These are phyloP conservation scores for Gastracanthus pulcherrimus DNA, from an alignment of 2,888 invertebrate genomes.

Conservation along the genomic window DNA sequence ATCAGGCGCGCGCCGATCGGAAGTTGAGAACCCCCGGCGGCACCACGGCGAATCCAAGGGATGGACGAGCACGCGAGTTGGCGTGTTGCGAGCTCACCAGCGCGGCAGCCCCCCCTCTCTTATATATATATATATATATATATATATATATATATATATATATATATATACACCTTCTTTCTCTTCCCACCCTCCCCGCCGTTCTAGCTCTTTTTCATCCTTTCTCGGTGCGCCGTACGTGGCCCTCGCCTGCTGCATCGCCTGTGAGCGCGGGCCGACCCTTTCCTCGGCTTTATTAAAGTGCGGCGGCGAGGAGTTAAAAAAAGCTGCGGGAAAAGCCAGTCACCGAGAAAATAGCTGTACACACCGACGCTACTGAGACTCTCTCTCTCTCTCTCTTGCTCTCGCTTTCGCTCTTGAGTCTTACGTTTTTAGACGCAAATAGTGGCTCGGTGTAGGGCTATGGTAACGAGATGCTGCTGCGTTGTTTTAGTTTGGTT, in stretches of 20 bases:
- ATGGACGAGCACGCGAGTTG: slow-evolving; percentile 74
- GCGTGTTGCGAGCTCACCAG: slow-evolving; percentile 70
- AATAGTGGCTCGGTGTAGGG: neutral
- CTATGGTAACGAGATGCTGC: no score
- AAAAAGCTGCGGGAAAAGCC: slow-evolving; percentile 39
- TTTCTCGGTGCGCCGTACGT: neutral
- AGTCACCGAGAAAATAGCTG: slow-evolving; percentile 45
- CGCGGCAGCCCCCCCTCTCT: no score
- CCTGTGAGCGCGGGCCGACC: no score
- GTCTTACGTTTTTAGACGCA: slow-evolving; percentile 19
- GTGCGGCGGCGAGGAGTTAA: slow-evolving; percentile 21
- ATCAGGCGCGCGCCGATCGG: slow-evolving; percentile 47
- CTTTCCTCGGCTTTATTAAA: slow-evolving; percentile 58
- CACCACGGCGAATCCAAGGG: slow-evolving; percentile 67
- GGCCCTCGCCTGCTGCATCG: no score
- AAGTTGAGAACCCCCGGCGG: slow-evolving; percentile 71
- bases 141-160: no score
- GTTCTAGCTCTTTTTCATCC: neutral
- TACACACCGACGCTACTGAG: neutral
- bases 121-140: no score
- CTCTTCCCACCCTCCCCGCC: slow-evolving; percentile 29
- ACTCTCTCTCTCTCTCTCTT: neutral
- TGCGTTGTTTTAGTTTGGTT: no score
- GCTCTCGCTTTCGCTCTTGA: neutral
- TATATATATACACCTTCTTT: no score